Percentiles rank a stretch among this genome's conserved stretches.
These are phyloP conservation scores for Megalops atlanticus DNA, from an alignment of 2,113 vertebrate genomes.

Conservation along the genomic window DNA sequence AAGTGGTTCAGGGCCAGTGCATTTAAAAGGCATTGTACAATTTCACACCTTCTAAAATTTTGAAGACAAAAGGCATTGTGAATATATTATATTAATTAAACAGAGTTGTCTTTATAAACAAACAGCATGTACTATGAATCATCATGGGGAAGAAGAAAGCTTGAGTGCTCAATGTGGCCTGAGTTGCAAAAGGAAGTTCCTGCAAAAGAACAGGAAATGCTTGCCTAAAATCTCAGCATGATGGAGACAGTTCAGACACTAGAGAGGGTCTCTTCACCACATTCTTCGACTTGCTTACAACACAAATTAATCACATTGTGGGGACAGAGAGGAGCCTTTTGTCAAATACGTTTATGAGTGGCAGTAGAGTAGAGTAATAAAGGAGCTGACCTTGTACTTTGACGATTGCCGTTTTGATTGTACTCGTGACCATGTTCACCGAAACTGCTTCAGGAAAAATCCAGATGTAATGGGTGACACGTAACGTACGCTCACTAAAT, in stretches of 20 bases:
- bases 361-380: neutral
- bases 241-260: neutral
- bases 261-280: neutral
- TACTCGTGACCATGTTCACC: neutral
- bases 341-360: neutral
- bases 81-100: too few relatives aligned
- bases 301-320: neutral
- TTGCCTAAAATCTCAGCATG: neutral
- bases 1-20: neutral
- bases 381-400: neutral
- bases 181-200: neutral
- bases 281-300: neutral
- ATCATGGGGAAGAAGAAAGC: too few relatives aligned
- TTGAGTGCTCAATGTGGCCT: neutral
- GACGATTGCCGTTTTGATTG: neutral
- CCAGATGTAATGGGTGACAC: neutral
- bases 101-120: too few relatives aligned
- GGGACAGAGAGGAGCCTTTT: neutral
- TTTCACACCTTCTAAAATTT: neutral
- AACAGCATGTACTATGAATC: too few relatives aligned
- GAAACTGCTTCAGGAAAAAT: neutral
- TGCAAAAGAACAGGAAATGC: too few relatives aligned
- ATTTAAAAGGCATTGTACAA: neutral
- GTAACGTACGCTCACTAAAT: neutral
- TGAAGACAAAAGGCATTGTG: too few relatives aligned